Percentiles rank a stretch among this genome's conserved stretches.
Evolutionary conservation across 2,888 invertebrate species (phyloP).

Genomic region (Platypus cylindrus): DNA sequence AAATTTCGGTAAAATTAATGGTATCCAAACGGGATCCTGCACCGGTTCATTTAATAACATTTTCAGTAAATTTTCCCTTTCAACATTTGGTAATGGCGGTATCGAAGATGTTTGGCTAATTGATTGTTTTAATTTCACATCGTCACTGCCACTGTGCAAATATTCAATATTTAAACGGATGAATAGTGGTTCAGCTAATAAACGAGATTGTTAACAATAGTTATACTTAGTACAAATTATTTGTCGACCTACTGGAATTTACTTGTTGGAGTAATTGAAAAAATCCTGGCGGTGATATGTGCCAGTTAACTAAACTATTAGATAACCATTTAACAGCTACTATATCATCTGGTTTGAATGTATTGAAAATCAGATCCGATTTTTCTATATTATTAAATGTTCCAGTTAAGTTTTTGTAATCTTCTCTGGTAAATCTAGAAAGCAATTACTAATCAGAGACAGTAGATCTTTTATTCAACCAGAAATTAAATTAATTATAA

Average conservation of each 20-base stretch:
- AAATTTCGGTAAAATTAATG: conserved; percentile 11
- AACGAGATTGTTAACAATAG: too few species aligned
- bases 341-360: conserved; percentile 8
- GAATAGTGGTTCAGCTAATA: neutral
- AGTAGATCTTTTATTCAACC: too few species aligned
- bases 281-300: conserved; percentile 8
- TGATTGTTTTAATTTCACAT: conserved; percentile 3
- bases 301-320: conserved; percentile 9
- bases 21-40: conserved; percentile 4
- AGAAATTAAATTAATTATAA: too few species aligned
- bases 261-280: conserved; percentile 6
- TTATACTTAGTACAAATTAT: too few species aligned
- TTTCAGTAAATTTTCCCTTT: conserved; percentile 4
- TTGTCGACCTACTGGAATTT: conserved; percentile 5
- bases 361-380: conserved; percentile 7
- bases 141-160: conserved; percentile 9
- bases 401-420: conserved; percentile 7
- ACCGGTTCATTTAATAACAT: conserved; percentile 5
- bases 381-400: conserved; percentile 10
- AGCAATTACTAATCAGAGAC: too few species aligned
- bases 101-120: conserved; percentile 6
- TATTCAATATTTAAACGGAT: conserved; percentile 6
- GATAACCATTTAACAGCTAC: conserved; percentile 8
- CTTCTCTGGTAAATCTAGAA: conserved; percentile 5
- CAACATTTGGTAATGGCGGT: conserved; percentile 6